A percentile compares a stretch with the other conserved stretches of the same genome.
Conservation (phyloP, 2,797 vertebrate species). For the Xerus rutilus region DNA sequence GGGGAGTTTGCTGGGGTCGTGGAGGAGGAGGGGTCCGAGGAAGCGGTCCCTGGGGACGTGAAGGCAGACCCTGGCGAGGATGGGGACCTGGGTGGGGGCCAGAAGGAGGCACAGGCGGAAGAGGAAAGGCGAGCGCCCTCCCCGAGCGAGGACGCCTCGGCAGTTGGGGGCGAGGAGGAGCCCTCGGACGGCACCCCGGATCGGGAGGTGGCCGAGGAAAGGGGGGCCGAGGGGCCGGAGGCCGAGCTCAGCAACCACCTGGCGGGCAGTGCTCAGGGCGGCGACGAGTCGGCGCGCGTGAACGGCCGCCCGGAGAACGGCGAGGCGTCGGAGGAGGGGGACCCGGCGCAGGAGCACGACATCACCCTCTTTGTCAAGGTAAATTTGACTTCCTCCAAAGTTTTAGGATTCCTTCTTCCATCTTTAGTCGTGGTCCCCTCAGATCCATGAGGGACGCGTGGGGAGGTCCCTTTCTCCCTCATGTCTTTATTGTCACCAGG, state of each 20-base stretch:
- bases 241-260: constrained; percentile 64
- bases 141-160: not conserved
- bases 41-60: not conserved
- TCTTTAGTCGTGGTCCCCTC: no score
- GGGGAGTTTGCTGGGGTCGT: not conserved
- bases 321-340: constrained; percentile 35
- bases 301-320: constrained; percentile 48
- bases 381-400: not conserved
- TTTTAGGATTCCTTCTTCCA: not conserved
- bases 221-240: not conserved
- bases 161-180: not conserved
- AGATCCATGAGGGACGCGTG: accelerated
- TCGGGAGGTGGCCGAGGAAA: not conserved
- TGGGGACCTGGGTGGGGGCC: not conserved
- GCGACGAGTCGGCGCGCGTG: not conserved
- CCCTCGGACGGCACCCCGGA: not conserved
- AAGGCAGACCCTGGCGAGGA: not conserved
- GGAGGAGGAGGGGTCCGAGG: not conserved
- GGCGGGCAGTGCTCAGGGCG: not conserved
- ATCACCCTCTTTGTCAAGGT: constrained; percentile 92
- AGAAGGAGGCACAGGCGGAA: not conserved
- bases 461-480: no score
- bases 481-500: not conserved
- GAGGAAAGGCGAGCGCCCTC: not conserved
- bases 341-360: constrained; percentile 85